Conservation (phyloP, 2,113 vertebrate genomes). For the Sporophila hypoxantha region DNA sequence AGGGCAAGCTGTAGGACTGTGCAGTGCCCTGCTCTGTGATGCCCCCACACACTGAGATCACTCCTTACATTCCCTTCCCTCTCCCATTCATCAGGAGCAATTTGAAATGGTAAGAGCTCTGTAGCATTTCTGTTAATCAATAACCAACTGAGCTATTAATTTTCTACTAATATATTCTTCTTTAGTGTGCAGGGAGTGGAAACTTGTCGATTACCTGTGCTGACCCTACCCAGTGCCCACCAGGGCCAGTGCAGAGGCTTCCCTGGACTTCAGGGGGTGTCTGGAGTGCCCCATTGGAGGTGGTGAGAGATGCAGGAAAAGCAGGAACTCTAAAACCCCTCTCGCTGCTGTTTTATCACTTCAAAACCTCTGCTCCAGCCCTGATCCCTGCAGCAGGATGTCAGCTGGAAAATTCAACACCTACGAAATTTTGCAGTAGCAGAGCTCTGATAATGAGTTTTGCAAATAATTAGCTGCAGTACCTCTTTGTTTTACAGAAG, state of each 20-base stretch:
- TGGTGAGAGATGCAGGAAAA: neutral
- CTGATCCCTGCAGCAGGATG: neutral
- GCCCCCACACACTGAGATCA: neutral
- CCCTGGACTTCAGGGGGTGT: neutral
- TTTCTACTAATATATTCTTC: neutral
- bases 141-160: neutral
- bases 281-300: neutral
- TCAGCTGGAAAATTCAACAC: neutral
- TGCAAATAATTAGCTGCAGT: slow-evolving; percentile 18
- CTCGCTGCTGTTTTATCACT: neutral
- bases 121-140: slow-evolving; percentile 37
- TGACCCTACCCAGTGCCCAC: neutral
- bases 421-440: neutral
- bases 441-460: slow-evolving; percentile 16
- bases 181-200: neutral
- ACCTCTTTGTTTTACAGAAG: neutral
- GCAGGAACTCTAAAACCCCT: neutral
- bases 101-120: neutral
- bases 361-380: neutral
- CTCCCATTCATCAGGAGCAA: slow-evolving; percentile 21
- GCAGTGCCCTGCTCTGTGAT: neutral
- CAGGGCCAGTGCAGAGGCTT: neutral
- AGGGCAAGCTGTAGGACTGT: neutral
- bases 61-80: neutral
- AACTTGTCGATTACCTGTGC: neutral